Base-by-base conservation (phyloP, 2,113 vertebrate genomes). In the Albula glossodonta region DNA sequence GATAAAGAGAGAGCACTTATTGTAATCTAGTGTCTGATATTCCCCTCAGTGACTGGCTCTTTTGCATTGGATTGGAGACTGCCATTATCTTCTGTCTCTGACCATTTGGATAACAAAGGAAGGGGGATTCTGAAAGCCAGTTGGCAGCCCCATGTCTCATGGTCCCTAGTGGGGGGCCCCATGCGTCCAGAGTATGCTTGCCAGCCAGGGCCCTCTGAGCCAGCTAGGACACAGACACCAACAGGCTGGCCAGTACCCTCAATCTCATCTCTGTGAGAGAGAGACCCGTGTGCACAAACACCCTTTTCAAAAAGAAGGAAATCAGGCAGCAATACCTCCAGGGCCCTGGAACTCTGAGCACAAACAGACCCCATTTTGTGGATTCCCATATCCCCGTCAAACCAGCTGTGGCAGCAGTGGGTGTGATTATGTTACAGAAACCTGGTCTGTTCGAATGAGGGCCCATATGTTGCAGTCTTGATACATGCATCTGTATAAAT, bases 381-480 rank as follows among this genome's bases (percentile, higher is more conserved):
- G 82, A n/a, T 83, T 63, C 66, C 41, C 52, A 83, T 48, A 19
- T 56, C 7, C 66, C n/a, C 2, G 2, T 56, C 53, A 66, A 63
- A 63, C 82, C 25, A 83, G 41, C 15, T 3, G 15, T 83, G 82
- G 41, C 56, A 83, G 82, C 41, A 83, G 48, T 63, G 56, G 49
- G 50, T 66, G 70, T 13, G 66, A 15, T 25, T 25, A 25, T 74
- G 51, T 31, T 8, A 52, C 70, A 53, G 49, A 22, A 84, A n/a
- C 63, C 51, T 51, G 83, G 15, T 4, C 19, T 15, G 25, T 50
- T 25, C 63, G 9, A 22, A 90, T 84, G 87, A 85, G 66, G 86
- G 80, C 86, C 82, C 9, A 17, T 77, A 66, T 89, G 89, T 86
- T 86, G 78, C 50, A 56, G 19, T 5, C 82, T 80, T 83, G 52